Evolutionary conservation across 2,888 invertebrate genomes (phyloP).

Genomic region (Danaus chrysippus): DNA sequence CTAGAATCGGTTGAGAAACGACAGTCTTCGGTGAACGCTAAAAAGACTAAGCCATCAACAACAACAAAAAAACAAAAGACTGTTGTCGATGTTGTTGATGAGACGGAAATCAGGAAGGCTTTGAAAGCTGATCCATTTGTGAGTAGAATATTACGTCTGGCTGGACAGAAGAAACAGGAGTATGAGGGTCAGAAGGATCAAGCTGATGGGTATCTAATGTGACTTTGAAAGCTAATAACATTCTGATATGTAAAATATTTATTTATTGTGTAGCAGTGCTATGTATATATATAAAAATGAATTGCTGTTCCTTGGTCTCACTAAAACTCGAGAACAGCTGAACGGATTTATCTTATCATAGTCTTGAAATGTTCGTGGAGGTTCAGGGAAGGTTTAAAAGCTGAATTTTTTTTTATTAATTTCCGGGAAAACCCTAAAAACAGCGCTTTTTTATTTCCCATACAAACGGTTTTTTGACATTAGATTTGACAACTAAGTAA

Average conservation of each 20-base stretch:
- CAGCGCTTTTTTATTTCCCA: too few relatives aligned
- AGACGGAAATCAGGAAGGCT: constrained; percentile 44
- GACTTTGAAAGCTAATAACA: background rate
- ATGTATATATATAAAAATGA: too few relatives aligned
- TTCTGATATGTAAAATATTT: background rate
- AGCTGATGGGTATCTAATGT: background rate
- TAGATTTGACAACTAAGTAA: too few relatives aligned
- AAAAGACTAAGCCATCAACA: constrained; percentile 7
- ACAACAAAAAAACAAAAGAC: constrained; percentile 31
- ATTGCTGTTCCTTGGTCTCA: too few relatives aligned
- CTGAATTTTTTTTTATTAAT: too few relatives aligned
- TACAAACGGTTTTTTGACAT: too few relatives aligned
- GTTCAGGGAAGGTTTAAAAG: too few relatives aligned
- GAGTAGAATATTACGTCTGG: constrained; percentile 51
- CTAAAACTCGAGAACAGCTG: too few relatives aligned
- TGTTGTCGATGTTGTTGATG: constrained; percentile 46
- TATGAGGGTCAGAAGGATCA: constrained; percentile 36
- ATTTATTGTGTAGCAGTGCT: too few relatives aligned
- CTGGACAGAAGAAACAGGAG: constrained; percentile 39
- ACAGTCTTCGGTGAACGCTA: constrained; percentile 21
- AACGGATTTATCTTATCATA: too few relatives aligned
- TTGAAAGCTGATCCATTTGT: constrained; percentile 51
- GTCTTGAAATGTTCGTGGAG: too few relatives aligned
- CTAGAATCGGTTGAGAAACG: constrained; percentile 16
- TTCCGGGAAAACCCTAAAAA: too few relatives aligned